Evolutionary conservation across 2,888 invertebrate genomes (phyloP).

Genomic region (Thysanoteuthis rhombus): DNA sequence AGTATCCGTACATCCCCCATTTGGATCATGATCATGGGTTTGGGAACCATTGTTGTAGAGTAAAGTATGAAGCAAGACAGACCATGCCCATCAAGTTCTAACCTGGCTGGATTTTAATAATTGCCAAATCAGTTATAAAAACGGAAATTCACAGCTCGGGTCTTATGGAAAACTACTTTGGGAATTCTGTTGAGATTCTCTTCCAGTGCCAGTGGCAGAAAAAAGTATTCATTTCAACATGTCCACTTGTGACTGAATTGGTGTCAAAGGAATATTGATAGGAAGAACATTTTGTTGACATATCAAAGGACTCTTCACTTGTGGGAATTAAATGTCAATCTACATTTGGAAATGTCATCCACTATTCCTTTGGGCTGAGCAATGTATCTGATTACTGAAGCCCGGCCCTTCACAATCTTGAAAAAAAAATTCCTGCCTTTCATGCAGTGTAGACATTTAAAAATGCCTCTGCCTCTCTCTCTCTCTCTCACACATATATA

Average conservation of each 20-base stretch:
- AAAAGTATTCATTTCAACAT: background rate
- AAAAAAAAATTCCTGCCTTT: background rate
- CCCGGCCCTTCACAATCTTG: background rate
- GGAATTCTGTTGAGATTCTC: background rate
- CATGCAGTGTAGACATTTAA: background rate
- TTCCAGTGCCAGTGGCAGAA: background rate
- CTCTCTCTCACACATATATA: too few relatives aligned
- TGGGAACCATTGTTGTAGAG: background rate
- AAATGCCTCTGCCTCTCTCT: too few relatives aligned
- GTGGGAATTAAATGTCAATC: conserved; percentile 12
- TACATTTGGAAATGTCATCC: background rate
- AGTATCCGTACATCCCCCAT: too few relatives aligned
- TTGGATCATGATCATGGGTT: too few relatives aligned
- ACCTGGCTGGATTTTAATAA: background rate
- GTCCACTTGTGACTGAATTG: background rate
- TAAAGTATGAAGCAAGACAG: background rate
- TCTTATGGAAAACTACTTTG: background rate
- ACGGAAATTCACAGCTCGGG: background rate
- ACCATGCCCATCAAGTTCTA: background rate
- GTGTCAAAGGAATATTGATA: background rate
- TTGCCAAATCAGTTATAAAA: background rate
- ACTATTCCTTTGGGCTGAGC: background rate
- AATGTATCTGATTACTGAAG: background rate
- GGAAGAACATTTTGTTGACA: background rate
- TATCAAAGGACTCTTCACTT: background rate